Evolutionary conservation across 2,888 invertebrate species (phyloP).

Genomic region (Spisula solida): DNA sequence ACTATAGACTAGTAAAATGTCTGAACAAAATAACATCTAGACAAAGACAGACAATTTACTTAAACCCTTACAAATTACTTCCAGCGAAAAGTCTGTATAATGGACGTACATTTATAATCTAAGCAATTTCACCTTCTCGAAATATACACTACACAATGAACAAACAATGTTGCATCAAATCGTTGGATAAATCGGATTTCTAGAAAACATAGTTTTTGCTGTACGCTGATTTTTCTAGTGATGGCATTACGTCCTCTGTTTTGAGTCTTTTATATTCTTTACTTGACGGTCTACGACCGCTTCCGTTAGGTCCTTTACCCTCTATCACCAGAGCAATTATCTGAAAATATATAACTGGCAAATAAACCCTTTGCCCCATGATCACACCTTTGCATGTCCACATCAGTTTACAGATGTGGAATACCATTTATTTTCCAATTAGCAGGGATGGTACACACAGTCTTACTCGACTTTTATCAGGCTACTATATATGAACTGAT

Average conservation of each 20-base stretch:
- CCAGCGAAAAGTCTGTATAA: too few species aligned
- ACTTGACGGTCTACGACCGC: constrained; percentile 74
- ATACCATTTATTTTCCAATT: too few species aligned
- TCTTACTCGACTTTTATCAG: too few species aligned
- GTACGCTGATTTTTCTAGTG: constrained; percentile 73
- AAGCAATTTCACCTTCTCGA: not conserved
- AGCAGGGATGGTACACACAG: too few species aligned
- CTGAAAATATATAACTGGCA: constrained; percentile 85
- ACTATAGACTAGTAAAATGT: too few species aligned
- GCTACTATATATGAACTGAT: too few species aligned
- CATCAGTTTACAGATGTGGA: too few species aligned
- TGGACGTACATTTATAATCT: not conserved
- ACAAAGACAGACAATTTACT: not conserved
- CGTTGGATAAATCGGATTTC: not conserved
- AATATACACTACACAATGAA: not conserved
- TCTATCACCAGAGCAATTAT: constrained; percentile 91
- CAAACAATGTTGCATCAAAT: not conserved
- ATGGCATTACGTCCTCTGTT: constrained; percentile 79
- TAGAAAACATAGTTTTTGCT: constrained; percentile 75
- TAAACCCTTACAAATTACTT: not conserved
- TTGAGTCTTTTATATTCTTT: constrained; percentile 79
- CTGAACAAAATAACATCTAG: not conserved
- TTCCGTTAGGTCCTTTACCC: constrained; percentile 88
- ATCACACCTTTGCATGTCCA: too few species aligned
- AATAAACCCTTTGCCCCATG: not conserved